A percentile compares a stretch with the other conserved stretches of the same genome.
These are phyloP conservation scores for Ectobius pallidus DNA, from an alignment of 2,888 invertebrate species.

Conservation along the genomic window DNA sequence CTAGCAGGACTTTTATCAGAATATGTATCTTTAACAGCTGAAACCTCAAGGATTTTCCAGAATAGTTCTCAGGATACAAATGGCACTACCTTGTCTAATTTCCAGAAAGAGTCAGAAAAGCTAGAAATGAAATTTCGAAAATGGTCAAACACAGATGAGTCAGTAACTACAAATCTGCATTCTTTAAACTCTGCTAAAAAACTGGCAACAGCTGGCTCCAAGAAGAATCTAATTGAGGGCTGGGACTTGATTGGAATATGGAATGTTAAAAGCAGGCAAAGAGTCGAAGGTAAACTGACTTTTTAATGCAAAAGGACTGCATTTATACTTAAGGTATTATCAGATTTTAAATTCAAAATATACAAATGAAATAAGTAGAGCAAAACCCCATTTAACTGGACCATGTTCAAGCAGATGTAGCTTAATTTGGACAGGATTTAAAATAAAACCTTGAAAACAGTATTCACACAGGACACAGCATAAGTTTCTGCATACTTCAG, in stretches of 20 bases:
- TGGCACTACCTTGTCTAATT: neutral
- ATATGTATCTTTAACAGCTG: neutral
- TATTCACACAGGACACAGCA: too few relatives aligned
- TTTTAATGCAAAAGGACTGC: too few relatives aligned
- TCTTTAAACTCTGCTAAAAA: neutral
- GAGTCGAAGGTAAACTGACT: conserved; percentile 23
- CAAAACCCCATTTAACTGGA: too few relatives aligned
- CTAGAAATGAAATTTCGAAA: conserved; percentile 22
- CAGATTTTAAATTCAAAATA: too few relatives aligned
- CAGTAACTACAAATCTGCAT: neutral
- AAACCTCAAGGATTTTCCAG: neutral
- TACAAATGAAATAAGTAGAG: too few relatives aligned
- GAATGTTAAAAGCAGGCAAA: conserved; percentile 13
- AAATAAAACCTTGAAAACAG: too few relatives aligned
- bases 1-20: conserved; percentile 6
- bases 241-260: conserved; percentile 27
- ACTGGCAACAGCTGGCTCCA: neutral
- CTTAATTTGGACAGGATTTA: too few relatives aligned
- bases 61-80: neutral
- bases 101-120: neutral
- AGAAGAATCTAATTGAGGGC: neutral
- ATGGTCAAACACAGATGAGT: conserved; percentile 5
- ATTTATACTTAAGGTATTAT: too few relatives aligned
- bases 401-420: too few relatives aligned
- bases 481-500: too few relatives aligned